Evolutionary conservation across 2,797 vertebrate genomes (phyloP).

Genomic region (Lepidocolaptes lacrymiger): DNA sequence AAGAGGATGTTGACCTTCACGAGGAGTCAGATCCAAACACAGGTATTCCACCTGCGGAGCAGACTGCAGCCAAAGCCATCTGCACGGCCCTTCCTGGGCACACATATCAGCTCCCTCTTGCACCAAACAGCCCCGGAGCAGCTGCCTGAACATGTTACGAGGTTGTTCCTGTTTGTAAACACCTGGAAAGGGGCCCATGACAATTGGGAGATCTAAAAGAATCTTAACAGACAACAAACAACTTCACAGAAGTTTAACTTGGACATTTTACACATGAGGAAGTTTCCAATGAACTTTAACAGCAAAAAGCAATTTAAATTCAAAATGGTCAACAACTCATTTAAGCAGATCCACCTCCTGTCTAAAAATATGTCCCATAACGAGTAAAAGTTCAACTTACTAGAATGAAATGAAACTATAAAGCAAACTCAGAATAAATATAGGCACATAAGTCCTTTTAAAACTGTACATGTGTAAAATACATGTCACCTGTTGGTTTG

Average conservation of each 20-base stretch:
- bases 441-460: not conserved
- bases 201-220: not conserved
- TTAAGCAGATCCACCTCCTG: not conserved
- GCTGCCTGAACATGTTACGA: rapidly evolving
- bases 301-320: not conserved
- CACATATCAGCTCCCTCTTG: rapidly evolving
- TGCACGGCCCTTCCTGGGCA: not conserved
- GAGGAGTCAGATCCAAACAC: not conserved
- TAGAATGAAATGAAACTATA: not conserved
- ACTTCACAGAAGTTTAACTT: not conserved
- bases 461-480: not conserved
- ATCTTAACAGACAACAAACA: not conserved
- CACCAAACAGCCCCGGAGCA: rapidly evolving
- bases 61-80: not conserved
- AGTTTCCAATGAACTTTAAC: slow-evolving; percentile 1
- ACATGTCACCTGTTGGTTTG: rapidly evolving
- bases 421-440: not conserved
- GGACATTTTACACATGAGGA: not conserved
- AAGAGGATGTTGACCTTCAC: not conserved
- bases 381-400: not conserved
- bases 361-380: not conserved
- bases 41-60: rapidly evolving
- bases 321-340: not conserved
- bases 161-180: not conserved
- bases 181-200: rapidly evolving